A percentile compares a stretch with the other conserved stretches of the same genome.
Conservation (phyloP, 2,797 vertebrate species). For the Lithobates pipiens region DNA sequence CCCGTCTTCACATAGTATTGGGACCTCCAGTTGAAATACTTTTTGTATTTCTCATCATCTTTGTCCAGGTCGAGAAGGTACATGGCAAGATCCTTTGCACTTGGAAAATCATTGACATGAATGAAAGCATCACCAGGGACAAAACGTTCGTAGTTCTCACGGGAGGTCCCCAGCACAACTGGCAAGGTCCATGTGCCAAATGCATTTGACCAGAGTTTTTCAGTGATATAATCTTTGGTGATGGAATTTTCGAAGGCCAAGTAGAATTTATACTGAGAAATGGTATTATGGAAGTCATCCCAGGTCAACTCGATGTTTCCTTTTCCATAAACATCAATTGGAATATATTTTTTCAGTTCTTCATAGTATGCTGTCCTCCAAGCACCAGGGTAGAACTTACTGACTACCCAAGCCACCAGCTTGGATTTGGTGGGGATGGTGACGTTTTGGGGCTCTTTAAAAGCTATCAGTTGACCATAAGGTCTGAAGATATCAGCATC, state of each 20-base stretch:
- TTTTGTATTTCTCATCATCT: slow-evolving; percentile 30
- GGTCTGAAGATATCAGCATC: slow-evolving; percentile 14
- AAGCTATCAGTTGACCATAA: slow-evolving; percentile 2
- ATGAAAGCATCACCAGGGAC: slow-evolving; percentile 30
- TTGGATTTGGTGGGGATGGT: slow-evolving; percentile 29
- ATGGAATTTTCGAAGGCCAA: slow-evolving; percentile 33
- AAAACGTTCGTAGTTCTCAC: slow-evolving; percentile 33
- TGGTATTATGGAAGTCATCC: background rate
- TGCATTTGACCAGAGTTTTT: slow-evolving; percentile 19
- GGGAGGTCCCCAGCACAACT: slow-evolving; percentile 40
- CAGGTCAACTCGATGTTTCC: background rate
- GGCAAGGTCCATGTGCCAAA: slow-evolving; percentile 17
- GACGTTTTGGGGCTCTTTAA: background rate
- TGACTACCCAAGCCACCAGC: slow-evolving; percentile 24
- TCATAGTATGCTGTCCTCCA: slow-evolving; percentile 19
- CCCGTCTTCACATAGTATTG: background rate
- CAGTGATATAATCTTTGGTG: slow-evolving; percentile 30
- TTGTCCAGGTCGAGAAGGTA: slow-evolving; percentile 31
- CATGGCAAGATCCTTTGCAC: slow-evolving; percentile 13
- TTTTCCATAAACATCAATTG: slow-evolving; percentile 5
- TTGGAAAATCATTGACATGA: slow-evolving; percentile 28
- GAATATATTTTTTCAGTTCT: slow-evolving; percentile 17
- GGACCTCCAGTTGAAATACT: slow-evolving; percentile 25
- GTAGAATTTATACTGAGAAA: slow-evolving; percentile 36
- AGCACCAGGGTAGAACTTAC: slow-evolving; percentile 27